These are phyloP conservation scores for Martes martes DNA, from an alignment of 2,113 vertebrate species.

Conservation along the genomic window DNA sequence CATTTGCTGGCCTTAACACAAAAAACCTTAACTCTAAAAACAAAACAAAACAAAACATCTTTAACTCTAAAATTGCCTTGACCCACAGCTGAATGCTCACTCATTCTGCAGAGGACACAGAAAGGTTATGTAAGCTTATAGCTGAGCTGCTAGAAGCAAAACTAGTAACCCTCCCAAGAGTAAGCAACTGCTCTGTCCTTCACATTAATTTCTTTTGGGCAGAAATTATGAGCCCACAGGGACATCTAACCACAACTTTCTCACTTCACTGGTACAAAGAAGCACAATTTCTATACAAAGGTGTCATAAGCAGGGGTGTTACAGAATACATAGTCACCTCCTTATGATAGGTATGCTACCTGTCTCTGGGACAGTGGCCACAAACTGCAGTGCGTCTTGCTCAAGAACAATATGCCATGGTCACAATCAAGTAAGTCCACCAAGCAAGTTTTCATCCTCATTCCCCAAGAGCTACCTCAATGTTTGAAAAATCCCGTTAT, in stretches of 20 bases:
- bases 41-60: neutral
- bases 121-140: slow-evolving; percentile 36
- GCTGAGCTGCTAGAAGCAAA: slow-evolving; percentile 21
- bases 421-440: neutral
- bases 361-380: neutral
- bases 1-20: neutral
- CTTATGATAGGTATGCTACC: neutral
- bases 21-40: neutral
- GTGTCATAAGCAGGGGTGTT: neutral
- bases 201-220: slow-evolving; percentile 31
- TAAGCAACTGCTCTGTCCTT: slow-evolving; percentile 31
- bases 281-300: neutral
- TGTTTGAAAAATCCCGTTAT: neutral
- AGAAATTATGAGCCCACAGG: slow-evolving; percentile 30
- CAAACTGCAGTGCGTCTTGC: neutral
- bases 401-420: neutral
- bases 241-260: neutral
- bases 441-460: neutral
- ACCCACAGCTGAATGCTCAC: neutral
- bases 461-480: neutral
- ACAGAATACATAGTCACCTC: neutral
- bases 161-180: neutral
- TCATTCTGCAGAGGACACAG: slow-evolving; percentile 16
- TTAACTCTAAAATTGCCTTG: neutral
- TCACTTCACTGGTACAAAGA: neutral